Conservation (phyloP, 2,888 invertebrate species). For the Emmelina monodactyla region DNA sequence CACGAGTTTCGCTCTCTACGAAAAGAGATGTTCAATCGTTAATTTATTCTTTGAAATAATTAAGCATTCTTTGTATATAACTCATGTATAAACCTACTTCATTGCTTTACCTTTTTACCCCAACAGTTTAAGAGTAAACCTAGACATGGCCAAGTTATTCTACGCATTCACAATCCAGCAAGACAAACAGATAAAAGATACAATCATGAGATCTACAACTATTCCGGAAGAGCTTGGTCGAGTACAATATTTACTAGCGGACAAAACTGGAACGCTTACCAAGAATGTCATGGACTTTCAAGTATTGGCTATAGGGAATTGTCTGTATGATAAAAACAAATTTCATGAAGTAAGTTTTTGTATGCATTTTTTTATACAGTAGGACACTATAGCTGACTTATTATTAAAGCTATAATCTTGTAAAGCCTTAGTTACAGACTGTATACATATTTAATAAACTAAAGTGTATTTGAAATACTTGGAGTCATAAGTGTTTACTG, state of each 20-base stretch:
- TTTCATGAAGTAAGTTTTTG: slow-evolving; percentile 80
- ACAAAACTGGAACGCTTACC: slow-evolving; percentile 98
- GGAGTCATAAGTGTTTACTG: no score
- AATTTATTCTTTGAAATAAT: no score
- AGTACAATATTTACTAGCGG: slow-evolving; percentile 94
- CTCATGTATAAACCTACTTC: no score
- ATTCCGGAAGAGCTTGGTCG: slow-evolving; percentile 98
- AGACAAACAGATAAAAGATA: slow-evolving; percentile 91
- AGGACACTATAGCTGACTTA: no score
- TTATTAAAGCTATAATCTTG: no score
- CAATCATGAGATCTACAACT: slow-evolving; percentile 96
- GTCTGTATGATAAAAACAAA: slow-evolving; percentile 85
- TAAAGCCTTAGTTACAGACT: no score
- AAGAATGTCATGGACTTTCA: slow-evolving; percentile 99
- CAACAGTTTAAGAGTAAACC: slow-evolving; percentile 92
- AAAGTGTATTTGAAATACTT: no score
- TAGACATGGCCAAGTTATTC: slow-evolving; percentile 98
- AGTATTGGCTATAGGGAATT: slow-evolving; percentile 92
- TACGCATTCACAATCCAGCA: slow-evolving; percentile 97
- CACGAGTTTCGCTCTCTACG: no score
- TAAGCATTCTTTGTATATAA: no score
- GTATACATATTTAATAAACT: no score
- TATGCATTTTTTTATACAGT: no score
- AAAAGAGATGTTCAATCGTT: no score
- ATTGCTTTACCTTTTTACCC: slow-evolving; percentile 17